Evolutionary conservation across 2,113 vertebrate genomes (phyloP).

Genomic region (Pygoscelis adeliae): DNA sequence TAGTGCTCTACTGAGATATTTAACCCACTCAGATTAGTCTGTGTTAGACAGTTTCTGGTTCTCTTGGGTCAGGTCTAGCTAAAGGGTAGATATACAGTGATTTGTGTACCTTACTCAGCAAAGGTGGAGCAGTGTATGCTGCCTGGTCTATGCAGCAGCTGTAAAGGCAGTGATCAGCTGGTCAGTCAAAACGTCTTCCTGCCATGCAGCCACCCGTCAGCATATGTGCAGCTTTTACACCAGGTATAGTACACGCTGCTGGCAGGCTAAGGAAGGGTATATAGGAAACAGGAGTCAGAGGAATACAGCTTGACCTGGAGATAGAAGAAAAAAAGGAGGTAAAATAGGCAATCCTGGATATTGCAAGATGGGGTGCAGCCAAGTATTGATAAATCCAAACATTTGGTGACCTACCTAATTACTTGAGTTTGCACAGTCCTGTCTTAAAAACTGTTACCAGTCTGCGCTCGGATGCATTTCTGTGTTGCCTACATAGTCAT

Average conservation of each 20-base stretch:
- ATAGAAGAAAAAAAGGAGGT: not conserved
- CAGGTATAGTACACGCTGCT: fast-evolving
- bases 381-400: not conserved
- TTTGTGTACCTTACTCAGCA: not conserved
- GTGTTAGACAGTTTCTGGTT: not conserved
- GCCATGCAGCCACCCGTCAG: not conserved
- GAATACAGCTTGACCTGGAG: not conserved
- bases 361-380: not conserved
- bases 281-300: not conserved
- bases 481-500: not conserved
- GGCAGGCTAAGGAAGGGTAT: not conserved
- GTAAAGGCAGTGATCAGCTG: not conserved
- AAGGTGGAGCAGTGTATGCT: not conserved
- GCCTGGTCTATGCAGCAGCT: not conserved
- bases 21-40: not conserved
- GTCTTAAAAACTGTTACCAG: not conserved
- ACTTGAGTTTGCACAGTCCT: not conserved
- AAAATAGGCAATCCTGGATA: not conserved
- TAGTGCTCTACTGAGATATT: not conserved
- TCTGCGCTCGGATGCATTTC: not conserved
- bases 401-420: not conserved
- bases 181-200: fast-evolving
- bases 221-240: not conserved
- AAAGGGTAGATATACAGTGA: not conserved
- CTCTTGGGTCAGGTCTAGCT: not conserved